Base-by-base conservation (phyloP, 2,797 vertebrate genomes). In the Schizopygopsis pylzovi region DNA sequence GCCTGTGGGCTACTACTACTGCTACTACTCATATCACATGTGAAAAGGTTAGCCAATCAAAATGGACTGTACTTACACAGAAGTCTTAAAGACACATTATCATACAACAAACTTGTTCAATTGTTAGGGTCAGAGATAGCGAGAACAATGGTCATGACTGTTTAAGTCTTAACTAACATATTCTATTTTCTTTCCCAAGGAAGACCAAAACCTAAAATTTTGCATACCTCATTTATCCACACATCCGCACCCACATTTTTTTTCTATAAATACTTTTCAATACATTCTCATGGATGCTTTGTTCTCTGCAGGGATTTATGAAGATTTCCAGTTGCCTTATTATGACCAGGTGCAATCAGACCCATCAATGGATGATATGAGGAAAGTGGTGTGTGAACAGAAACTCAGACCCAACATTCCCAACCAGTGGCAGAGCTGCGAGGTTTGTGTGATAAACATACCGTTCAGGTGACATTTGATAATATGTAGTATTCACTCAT, bases 401-500 rank as follows among this genome's bases (percentile, higher is more conserved):
- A 99, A 97, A 87, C 95, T 97, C 81, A 94, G 98, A 91, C 98
- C 98, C 82, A 98, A 92, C 92, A 94, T 99, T 89, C 98, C 97
- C 81, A 99, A 99, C 93, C 98, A 98, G 92, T 99, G 98, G 98
- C 98, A 99, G 92, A 98, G 97, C 94, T 99, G 97, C 90, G 98
- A 99, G 97, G 98, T 99, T 95, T 93, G 92, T 71, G 37, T 15
- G 25, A 77, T 37, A 83, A 78, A 75, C 20, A 12, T 41, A 67
- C 45, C 22, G 54, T 52, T 47, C 11, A 37, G 73, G n/a, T 63
- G 56, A 75, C 25, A 75, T 37, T 71, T 56, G 20, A 71, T 6
- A 33, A 83, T 49, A 56, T 47, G 25, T 16, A 61, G n/a, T 16
- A 67, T 45, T 65, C 43, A 20, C 45, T 79, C 8, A 18, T 16